Base-by-base conservation (phyloP, 2,113 vertebrate species). In the Tupaia chinensis region DNA sequence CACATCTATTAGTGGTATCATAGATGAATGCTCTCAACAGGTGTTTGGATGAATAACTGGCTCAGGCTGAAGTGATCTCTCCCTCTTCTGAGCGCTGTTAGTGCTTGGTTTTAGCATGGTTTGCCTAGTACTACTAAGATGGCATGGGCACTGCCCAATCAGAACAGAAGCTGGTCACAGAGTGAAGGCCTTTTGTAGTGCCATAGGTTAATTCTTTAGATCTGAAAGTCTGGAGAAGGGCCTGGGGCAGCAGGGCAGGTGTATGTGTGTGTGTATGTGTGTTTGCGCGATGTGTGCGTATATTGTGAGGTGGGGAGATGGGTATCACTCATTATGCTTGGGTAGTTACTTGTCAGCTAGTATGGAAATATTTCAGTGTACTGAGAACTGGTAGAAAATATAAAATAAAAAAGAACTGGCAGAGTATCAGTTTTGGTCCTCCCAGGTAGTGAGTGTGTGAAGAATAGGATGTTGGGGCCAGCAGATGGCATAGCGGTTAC, bases 71-170 rank as follows among this genome's bases (percentile, higher is more conserved):
- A 29, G 25, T 53, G 56, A 56, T 58, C 44, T 27, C 6, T 83
- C 53, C 29, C 11, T 91, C 56, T 78, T 93, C n/a, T 84, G 86
- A 95, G 70, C 56, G 32, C 77, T 82, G 29, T 60, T 70, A 87
- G 53, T 58, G 54, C 22, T 82, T 93, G 76, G 13, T 56, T 82
- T 91, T 80, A 87, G 82, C 79, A 56, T 73, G 69, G 72, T 92
- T 91, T 88, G 11, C 65, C 63, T 76, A 74, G n/a, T 84, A 61
- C 72, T 70, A 19, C 54, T 44, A 93, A 25, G 23, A 7, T 70
- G 83, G 8, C 34, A 82, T 32, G 65, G 54, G 58, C 23, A 72
- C 68, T 56, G 68, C n/a, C 60, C 44, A 66, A 0, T 80, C 34
- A 74, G 34, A 89, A 54, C 77, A 92, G 87, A 91, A 93, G 58